Evolutionary conservation across 1,140 invertebrate species (phyloP), one percentile per base, ranked within the genome.

Genomic region (Drosophila micromelanica): DNA sequence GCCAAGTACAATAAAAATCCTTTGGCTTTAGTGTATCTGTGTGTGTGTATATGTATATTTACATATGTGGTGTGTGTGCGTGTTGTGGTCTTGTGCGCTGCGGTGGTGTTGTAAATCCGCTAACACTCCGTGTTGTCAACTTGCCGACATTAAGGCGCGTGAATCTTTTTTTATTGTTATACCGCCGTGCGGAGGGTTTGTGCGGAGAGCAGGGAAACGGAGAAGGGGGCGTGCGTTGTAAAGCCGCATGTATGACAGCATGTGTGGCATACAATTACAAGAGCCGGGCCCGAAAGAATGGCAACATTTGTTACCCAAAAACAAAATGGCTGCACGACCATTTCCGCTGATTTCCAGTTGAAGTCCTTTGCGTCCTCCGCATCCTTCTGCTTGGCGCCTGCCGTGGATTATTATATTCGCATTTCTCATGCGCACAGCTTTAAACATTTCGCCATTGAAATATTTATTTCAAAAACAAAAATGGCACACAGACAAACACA

Each of bases 361-460:
- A 86, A 54, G 57, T 69, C 71, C 17, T 49, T 12, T 9, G 4
- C 59, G 20, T 15, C n/a, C 60, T 72, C 43, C 62, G 65, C 62
- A 42, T 17, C 13, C 62, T 51, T 32, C 55, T 49, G 63, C 74
- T 55, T 71, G 51, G 45, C 67, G 75, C 70, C 69, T 75, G 80
- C 63, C 67, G 61, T 80, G 82, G 84, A 86, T 86, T 86, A 86
- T 86, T 86, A 86, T 86, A 87, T 86, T 82, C 82, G 76, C 82
- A 76, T 86, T 86, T 86, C 78, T 86, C 82, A 86, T 70, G 73
- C 73, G 76, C 80, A 73, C 73, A 76, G 76, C 80, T 84, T 85
- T 77, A 72, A 80, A 73, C 59, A 72, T 65, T 73, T 67, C 38
- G 60, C 42, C 52, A 64, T 84, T 85, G 73, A 84, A 85, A 85